Base-by-base conservation (phyloP, 2,888 invertebrate genomes). In the Standfussiana lucernea region DNA sequence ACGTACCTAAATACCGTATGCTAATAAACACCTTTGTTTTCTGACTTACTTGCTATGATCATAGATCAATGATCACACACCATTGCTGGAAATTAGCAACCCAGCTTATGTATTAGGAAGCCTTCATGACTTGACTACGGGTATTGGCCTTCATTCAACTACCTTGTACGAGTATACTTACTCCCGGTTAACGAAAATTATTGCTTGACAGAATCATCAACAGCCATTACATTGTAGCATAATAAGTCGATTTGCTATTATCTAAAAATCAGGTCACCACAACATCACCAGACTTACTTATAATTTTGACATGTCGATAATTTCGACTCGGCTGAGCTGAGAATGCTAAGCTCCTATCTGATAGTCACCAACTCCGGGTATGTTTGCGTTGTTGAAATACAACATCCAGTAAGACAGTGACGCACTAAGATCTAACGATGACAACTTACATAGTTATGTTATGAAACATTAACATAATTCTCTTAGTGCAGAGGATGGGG, bases 401-500 rank as follows among this genome's bases (percentile, higher is more conserved):
- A 64, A 64, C 62, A 71, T 53, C n/a, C 37, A 56, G 5, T 18
- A 24, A 37, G 24, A 69, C 11, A 15, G 24, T 81, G 56, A 66
- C 28, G 37, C 59, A 67, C 28, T 50, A 40, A 50, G 32, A 56
- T 75, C 32, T n/a, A 32, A 37, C 28, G 37, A 56, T 77, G 72
- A 82, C 64, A 42, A 40, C 35, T 68, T 37, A 47, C 61, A 56
- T 47, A 75, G 67, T 72, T 77, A 66, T 53, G 74, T 72, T 86
- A 66, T 78, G 77, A 77, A 70, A 75, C 80, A 75, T 10, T 61
- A 61, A 21, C 61, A 61, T 62, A 62, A 75, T 67, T 73, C 77
- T 72, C 62, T 47, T 77, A 78, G 77, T 21, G 47, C 67, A 59
- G 67, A 86, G 80, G 84, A 80, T 73, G 80, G 70, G 24, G 45